A percentile compares a stretch with the other conserved stretches of the same genome.
Conservation (phyloP, 1,140 invertebrate genomes). For the Zophobas atratus region DNA sequence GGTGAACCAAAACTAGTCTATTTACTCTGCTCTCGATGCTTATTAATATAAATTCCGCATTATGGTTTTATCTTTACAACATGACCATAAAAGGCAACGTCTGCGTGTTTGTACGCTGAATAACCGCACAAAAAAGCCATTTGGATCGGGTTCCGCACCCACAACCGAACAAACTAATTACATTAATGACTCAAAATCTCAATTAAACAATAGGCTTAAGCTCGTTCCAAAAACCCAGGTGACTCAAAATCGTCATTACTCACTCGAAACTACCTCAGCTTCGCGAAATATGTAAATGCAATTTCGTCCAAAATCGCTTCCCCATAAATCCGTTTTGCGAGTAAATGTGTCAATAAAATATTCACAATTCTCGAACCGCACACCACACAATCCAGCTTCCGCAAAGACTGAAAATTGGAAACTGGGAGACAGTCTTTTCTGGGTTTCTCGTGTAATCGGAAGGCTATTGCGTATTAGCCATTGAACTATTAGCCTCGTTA, state of each 20-base stretch:
- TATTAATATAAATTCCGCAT: no score
- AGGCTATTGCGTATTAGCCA: background rate
- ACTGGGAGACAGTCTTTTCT: background rate
- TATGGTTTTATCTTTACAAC: no score
- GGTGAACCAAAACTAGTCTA: no score
- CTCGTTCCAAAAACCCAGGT: background rate
- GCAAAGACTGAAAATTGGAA: conserved; percentile 18
- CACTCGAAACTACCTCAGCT: background rate
- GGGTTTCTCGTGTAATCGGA: background rate
- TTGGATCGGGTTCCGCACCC: no score
- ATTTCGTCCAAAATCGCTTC: conserved; percentile 1
- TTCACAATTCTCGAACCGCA: conserved; percentile 1
- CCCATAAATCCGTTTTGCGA: background rate
- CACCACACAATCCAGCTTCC: background rate
- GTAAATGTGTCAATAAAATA: conserved; percentile 23
- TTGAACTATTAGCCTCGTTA: conserved; percentile 25
- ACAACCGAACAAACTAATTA: no score
- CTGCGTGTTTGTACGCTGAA: no score
- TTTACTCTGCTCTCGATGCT: no score
- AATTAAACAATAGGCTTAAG: no score
- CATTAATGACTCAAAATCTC: no score
- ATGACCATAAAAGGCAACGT: no score
- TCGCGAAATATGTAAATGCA: conserved; percentile 16
- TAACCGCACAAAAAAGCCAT: no score
- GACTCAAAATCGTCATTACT: conserved; percentile 5